Evolutionary conservation across 2,888 invertebrate species (phyloP), one percentile per base, ranked within the genome.

Genomic region (Junonia oenone): DNA sequence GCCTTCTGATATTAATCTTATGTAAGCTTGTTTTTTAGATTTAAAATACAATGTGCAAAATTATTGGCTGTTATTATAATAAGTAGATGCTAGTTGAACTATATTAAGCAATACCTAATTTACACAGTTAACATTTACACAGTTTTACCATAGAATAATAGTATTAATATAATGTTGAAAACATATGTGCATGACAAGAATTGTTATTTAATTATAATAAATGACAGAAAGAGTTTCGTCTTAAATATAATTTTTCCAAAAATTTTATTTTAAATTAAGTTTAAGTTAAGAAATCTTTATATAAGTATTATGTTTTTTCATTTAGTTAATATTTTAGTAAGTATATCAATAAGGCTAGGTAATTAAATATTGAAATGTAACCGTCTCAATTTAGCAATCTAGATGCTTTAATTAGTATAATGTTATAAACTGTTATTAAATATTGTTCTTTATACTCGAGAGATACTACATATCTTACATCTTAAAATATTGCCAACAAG

Each of bases 311-410:
- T n/a, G n/a, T n/a, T n/a, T n/a, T n/a, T n/a, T n/a, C n/a, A n/a
- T n/a, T n/a, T n/a, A n/a, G n/a, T n/a, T n/a, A n/a, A n/a, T n/a
- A n/a, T n/a, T n/a, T n/a, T n/a, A n/a, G n/a, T n/a, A n/a, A n/a
- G n/a, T 26, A 5, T 26, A 26, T 29, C 29, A 29, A 8, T 29
- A 29, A 9, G 8, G 8, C 8, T 6, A 29, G 8, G 9, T 29
- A 29, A 40, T 17, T 15, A 17, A 19, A n/a, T 40, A 22, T 11
- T 40, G n/a, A 43, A 43, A 26, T 26, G 22, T 22, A 43, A 43
- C 43, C 43, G 43, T 43, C 43, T 26, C 13, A 43, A 19, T 13
- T 43, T 43, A 43, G 43, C 43, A 43, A 43, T 43, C n/a, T 43
- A 43, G 43, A 43, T 43, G 43, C 43, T 43, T 43, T 43, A 43